Percentiles rank a stretch among this genome's conserved stretches.
Conservation (phyloP, 2,888 invertebrate genomes). For the Emmelina monodactyla region DNA sequence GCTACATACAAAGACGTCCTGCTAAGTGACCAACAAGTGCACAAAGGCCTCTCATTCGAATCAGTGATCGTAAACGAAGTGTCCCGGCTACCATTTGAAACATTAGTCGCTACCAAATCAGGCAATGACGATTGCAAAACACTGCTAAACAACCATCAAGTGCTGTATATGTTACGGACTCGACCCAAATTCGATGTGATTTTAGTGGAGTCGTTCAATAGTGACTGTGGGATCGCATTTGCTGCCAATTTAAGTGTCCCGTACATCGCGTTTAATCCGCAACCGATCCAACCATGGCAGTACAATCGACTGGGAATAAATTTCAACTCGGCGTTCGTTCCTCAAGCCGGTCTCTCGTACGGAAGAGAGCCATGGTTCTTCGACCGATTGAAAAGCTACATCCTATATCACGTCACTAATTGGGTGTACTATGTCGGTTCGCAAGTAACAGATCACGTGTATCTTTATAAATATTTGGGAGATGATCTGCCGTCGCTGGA, state of each 20-base stretch:
- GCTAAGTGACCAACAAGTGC: conserved; percentile 44
- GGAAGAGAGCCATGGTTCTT: conserved; percentile 55
- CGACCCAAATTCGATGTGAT: conserved; percentile 72
- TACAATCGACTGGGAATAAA: conserved; percentile 53
- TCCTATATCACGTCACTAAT: conserved; percentile 45
- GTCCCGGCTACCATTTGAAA: conserved; percentile 54
- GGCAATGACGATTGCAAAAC: conserved; percentile 59
- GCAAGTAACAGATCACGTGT: conserved; percentile 49
- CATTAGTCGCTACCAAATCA: conserved; percentile 50
- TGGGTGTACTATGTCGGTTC: conserved; percentile 56
- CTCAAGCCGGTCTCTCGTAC: conserved; percentile 44
- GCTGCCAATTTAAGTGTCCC: conserved; percentile 73
- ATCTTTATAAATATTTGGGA: conserved; percentile 57
- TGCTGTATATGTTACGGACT: conserved; percentile 56
- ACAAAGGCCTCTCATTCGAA: conserved; percentile 51
- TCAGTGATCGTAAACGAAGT: conserved; percentile 55
- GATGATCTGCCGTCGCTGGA: conserved; percentile 61
- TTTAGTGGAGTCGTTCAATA: conserved; percentile 76
- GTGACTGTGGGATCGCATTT: conserved; percentile 75
- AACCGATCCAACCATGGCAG: conserved; percentile 63
- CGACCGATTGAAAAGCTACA: conserved; percentile 45
- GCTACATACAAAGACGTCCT: conserved; percentile 63
- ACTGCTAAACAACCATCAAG: conserved; percentile 57
- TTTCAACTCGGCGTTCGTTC: conserved; percentile 60
- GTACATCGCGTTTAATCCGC: conserved; percentile 66